Evolutionary conservation across 2,797 vertebrate genomes (phyloP).

Genomic region (Mastacembelus armatus): DNA sequence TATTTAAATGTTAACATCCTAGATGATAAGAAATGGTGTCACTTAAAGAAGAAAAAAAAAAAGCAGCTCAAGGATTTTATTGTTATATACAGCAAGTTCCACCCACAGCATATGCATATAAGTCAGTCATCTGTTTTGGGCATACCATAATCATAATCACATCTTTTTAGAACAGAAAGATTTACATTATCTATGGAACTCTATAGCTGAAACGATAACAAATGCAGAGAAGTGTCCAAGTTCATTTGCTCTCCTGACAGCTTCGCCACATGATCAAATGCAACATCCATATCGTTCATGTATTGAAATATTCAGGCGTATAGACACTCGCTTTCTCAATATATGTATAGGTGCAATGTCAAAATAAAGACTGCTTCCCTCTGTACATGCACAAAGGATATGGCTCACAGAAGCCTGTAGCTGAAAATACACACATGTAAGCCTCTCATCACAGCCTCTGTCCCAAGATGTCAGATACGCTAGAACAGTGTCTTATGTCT

Average conservation of each 20-base stretch:
- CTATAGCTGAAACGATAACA: not conserved
- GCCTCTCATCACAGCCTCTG: not conserved
- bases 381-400: not conserved
- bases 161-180: no score
- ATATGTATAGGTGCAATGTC: not conserved
- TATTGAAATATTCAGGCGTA: slow-evolving; percentile 18
- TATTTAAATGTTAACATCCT: not conserved
- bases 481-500: not conserved
- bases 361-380: no score
- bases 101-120: not conserved
- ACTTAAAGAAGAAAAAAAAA: not conserved
- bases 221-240: not conserved
- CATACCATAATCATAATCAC: no score
- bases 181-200: not conserved
- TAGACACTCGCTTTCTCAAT: not conserved
- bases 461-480: not conserved
- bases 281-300: not conserved
- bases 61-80: not conserved
- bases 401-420: not conserved
- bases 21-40: not conserved
- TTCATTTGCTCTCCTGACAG: not conserved
- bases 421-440: slow-evolving; percentile 1
- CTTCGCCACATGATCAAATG: not conserved
- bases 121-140: not conserved
- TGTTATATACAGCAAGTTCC: not conserved